Conservation (phyloP, 2,888 invertebrate species). For the Cheilosia impressa region DNA sequence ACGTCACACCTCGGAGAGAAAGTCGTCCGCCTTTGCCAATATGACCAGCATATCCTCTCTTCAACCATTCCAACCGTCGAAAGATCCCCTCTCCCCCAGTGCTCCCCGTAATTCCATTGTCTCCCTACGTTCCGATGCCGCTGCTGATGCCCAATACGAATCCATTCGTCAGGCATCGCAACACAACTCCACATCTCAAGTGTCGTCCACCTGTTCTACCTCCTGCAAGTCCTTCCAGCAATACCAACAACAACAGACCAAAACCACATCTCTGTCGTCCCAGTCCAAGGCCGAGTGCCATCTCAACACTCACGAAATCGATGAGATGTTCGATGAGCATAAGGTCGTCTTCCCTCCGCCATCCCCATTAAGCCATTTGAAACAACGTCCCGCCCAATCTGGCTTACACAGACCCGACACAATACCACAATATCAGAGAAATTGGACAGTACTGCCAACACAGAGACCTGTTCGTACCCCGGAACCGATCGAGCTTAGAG, state of each 20-base stretch:
- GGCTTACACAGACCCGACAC: constrained; percentile 87
- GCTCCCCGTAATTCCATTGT: constrained; percentile 78
- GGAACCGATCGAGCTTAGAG: constrained; percentile 85
- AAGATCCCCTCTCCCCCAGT: constrained; percentile 78
- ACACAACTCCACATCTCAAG: constrained; percentile 78
- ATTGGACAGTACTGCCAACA: constrained; percentile 86
- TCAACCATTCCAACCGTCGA: constrained; percentile 83
- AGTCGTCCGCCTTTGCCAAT: constrained; percentile 82
- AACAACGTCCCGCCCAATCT: constrained; percentile 81
- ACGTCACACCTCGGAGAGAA: constrained; percentile 74
- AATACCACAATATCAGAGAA: constrained; percentile 88
- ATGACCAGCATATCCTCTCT: constrained; percentile 76
- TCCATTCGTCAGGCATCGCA: constrained; percentile 80
- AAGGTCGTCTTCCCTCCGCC: constrained; percentile 82
- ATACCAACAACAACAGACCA: constrained; percentile 80
- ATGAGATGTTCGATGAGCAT: constrained; percentile 81
- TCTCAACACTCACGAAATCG: constrained; percentile 77
- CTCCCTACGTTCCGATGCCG: constrained; percentile 76
- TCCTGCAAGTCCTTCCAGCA: constrained; percentile 81
- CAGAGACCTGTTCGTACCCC: constrained; percentile 86
- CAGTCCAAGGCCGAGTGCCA: constrained; percentile 57
- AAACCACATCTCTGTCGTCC: constrained; percentile 72
- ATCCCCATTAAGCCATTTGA: constrained; percentile 82
- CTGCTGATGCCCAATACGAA: constrained; percentile 79
- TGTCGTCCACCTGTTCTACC: constrained; percentile 74